Percentiles rank a stretch among this genome's conserved stretches.
Evolutionary conservation across 92 coral and sea anemone species (phyloP).

Genomic region (Porites rus): DNA sequence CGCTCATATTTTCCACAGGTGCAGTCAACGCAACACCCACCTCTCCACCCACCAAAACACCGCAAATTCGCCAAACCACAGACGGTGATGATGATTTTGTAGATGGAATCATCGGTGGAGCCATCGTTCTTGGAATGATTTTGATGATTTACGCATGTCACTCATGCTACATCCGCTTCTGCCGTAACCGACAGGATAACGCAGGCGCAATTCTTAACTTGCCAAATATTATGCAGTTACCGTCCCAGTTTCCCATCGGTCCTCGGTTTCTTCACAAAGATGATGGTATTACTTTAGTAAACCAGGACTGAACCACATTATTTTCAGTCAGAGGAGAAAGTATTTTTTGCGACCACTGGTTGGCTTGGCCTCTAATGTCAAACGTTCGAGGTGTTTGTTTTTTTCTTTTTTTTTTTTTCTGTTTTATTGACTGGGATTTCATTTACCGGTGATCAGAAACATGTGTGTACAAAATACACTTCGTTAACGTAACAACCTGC

Average conservation of each 20-base stretch:
- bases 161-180: background rate
- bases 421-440: too few relatives aligned
- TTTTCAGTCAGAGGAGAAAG: too few relatives aligned
- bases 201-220: background rate
- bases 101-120: background rate
- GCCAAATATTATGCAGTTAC: background rate
- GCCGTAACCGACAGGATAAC: background rate
- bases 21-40: background rate
- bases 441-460: too few relatives aligned
- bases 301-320: background rate
- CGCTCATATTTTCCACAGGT: background rate
- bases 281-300: background rate
- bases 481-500: too few relatives aligned
- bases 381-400: too few relatives aligned
- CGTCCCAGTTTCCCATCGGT: background rate
- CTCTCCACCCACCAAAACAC: background rate
- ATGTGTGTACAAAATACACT: too few relatives aligned
- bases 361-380: too few relatives aligned
- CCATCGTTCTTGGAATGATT: background rate
- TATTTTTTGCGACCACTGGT: too few relatives aligned
- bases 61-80: background rate
- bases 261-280: background rate
- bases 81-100: background rate
- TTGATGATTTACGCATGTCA: slow-evolving; percentile 1
- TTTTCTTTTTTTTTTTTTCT: too few relatives aligned